phyloP scores from a whole-genome alignment of 2,113 vertebrate species.

The Larimichthys crocea region DNA sequence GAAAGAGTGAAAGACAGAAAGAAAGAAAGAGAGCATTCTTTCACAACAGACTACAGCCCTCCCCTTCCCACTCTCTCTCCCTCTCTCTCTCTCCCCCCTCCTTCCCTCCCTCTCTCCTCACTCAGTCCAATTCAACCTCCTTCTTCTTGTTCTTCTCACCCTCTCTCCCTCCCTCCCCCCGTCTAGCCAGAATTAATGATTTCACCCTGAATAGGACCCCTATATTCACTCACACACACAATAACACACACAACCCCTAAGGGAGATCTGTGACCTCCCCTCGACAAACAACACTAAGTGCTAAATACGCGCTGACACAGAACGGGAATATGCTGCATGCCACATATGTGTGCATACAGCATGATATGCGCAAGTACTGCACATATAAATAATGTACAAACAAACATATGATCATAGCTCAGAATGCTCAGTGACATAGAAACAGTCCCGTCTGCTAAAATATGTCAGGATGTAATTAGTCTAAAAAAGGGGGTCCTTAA shows the following conservation, averaged over 20 bases:
- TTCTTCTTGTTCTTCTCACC: conserved; percentile 60
- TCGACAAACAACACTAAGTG: conserved; percentile 60
- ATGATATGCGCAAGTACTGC: not conserved
- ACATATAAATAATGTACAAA: not conserved
- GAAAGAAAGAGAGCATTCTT: conserved; percentile 73
- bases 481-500: conserved; percentile 75
- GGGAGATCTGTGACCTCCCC: conserved; percentile 73
- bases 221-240: conserved; percentile 54
- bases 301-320: conserved; percentile 72
- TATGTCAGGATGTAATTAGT: conserved; percentile 76
- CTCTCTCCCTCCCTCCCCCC: conserved; percentile 41
- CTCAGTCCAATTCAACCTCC: conserved; percentile 51
- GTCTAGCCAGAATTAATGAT: conserved; percentile 76
- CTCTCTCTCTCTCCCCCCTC: not conserved
- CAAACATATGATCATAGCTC: conserved; percentile 19
- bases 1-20: conserved; percentile 70
- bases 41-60: conserved; percentile 62
- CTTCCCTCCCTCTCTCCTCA: conserved; percentile 5
- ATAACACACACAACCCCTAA: conserved; percentile 46
- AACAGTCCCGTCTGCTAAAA: conserved; percentile 57
- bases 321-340: conserved; percentile 43
- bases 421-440: conserved; percentile 60
- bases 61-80: conserved; percentile 15
- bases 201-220: conserved; percentile 74
- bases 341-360: not conserved